Conservation (phyloP, 2,888 invertebrate genomes). For the Aphidoletes aphidimyza region DNA sequence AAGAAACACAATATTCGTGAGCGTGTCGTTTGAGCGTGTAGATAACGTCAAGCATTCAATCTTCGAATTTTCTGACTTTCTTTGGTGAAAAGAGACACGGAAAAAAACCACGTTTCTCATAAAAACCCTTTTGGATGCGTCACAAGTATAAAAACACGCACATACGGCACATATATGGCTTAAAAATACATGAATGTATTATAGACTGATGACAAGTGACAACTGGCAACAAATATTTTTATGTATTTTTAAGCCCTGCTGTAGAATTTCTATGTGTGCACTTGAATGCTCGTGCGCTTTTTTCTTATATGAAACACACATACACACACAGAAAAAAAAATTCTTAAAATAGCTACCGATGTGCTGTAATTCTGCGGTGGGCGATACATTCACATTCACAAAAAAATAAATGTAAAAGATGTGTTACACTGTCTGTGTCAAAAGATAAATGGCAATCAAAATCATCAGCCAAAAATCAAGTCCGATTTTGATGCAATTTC, state of each 20-base stretch:
- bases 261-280: not conserved
- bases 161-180: not conserved
- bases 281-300: too few relatives aligned
- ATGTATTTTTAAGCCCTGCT: not conserved
- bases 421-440: too few relatives aligned
- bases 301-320: too few relatives aligned
- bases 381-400: too few relatives aligned
- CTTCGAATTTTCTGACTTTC: not conserved
- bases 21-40: not conserved
- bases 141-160: too few relatives aligned
- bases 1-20: constrained; percentile 47
- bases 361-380: too few relatives aligned
- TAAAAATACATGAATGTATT: not conserved
- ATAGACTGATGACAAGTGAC: constrained; percentile 23
- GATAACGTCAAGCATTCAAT: not conserved
- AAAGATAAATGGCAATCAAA: too few relatives aligned
- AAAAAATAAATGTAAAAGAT: too few relatives aligned
- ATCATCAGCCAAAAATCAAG: too few relatives aligned
- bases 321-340: too few relatives aligned
- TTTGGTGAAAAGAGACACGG: not conserved
- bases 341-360: too few relatives aligned
- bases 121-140: constrained; percentile 5
- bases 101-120: not conserved
- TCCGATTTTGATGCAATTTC: too few relatives aligned
- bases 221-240: not conserved